Evolutionary conservation across 2,797 vertebrate genomes (phyloP), one percentile per base, ranked within the genome.

Genomic region (Siniperca scherzeri): DNA sequence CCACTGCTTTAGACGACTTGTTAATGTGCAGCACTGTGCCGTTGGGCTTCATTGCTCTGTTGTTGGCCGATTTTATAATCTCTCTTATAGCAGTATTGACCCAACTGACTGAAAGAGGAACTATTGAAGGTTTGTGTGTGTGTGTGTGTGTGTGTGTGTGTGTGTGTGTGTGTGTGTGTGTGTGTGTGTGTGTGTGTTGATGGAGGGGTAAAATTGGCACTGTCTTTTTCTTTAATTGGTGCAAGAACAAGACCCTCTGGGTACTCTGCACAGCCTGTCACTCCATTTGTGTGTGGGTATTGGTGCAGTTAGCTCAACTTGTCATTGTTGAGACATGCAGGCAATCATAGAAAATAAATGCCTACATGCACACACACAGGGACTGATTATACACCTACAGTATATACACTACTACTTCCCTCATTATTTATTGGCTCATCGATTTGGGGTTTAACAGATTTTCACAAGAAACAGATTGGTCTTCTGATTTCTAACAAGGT

Each of bases 1-100:
- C 75, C 61, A 70, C 77, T 64, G 88, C 83, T 88, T 88, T 80
- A 79, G 80, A 89, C 56, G 52, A 88, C 92, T 88, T 91, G 91
- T 91, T 94, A 90, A 90, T 92, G 91, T 88, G 88, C 89, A 88
- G 88, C 87, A 46, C 84, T 88, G 93, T 72, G 77, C 84, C 79
- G 25, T 80, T 70, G 90, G 90, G 86, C 88, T 86, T 80, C 83
- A 82, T 87, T 82, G 84, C 86, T 87, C 86, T 90, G 90, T 86
- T 93, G 90, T 84, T 71, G 86, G 91, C 80, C 66, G 70, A 90
- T 93, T 94, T 92, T 92, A 93, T 93, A 93, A 94, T 94, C 90
- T 91, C 90, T 85, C 86, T 91, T 87, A 92, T 87, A 89, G 91
- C 88, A 80, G 78, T 89, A 94, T 94, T 78, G 92, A 94, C 88